A percentile compares a stretch with the other conserved stretches of the same genome.
Conservation (phyloP, 37 sponge, comb jelly and placozoan genomes). For the Dysidea cf. avara region DNA sequence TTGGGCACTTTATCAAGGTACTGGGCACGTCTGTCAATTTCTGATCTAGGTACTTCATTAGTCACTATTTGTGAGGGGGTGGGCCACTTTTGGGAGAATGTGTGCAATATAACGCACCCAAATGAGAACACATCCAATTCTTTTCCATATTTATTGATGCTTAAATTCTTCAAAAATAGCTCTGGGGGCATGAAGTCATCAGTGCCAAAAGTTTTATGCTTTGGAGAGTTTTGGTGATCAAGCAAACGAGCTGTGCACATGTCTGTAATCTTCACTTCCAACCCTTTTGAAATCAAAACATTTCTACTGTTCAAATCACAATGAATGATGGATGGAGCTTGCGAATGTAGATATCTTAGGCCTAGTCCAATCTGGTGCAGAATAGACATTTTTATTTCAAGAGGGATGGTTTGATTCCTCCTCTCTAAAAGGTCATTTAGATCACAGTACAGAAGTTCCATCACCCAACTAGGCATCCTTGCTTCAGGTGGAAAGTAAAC, state of each 20-base stretch:
- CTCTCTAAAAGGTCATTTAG: not conserved
- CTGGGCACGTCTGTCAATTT: too few species aligned
- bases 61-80: too few species aligned
- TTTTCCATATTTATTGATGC: not conserved
- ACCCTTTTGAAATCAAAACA: constrained; percentile 6
- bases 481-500: not conserved
- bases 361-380: not conserved
- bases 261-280: constrained; percentile 6
- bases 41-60: too few species aligned
- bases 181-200: constrained; percentile 13
- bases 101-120: not conserved
- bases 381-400: not conserved
- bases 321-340: constrained; percentile 12
- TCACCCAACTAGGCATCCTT: not conserved
- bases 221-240: not conserved
- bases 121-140: constrained; percentile 12
- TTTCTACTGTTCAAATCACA: constrained; percentile 11
- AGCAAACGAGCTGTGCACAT: not conserved
- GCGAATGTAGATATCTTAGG: constrained; percentile 2
- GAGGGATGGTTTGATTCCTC: not conserved
- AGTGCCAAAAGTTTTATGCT: not conserved
- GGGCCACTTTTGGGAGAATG: constrained; percentile 1
- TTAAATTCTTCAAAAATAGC: not conserved
- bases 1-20: too few species aligned
- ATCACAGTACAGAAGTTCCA: not conserved